These are phyloP conservation scores for Corvus hawaiiensis DNA, from an alignment of 2,113 vertebrate genomes.

Conservation along the genomic window DNA sequence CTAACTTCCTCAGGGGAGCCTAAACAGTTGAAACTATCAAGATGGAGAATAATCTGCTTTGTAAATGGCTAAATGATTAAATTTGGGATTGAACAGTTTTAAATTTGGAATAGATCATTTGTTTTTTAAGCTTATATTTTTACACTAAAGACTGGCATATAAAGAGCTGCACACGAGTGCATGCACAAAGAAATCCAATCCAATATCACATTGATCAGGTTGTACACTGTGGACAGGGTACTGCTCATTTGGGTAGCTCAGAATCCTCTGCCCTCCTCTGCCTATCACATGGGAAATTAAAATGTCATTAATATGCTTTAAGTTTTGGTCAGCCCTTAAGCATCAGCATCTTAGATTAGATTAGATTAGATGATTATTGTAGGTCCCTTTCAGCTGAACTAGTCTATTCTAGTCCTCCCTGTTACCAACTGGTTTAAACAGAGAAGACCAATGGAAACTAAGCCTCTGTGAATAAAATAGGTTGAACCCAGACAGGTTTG, in stretches of 20 bases:
- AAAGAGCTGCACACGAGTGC: neutral
- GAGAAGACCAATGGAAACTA: neutral
- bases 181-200: neutral
- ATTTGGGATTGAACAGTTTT: neutral
- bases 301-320: neutral
- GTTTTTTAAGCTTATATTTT: neutral
- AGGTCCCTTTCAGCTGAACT: neutral
- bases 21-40: neutral
- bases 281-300: neutral
- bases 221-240: neutral
- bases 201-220: neutral
- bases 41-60: neutral
- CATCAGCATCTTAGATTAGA: no score
- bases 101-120: neutral
- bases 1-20: neutral
- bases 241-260: neutral
- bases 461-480: neutral
- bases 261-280: neutral
- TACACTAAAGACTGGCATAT: no score
- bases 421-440: neutral
- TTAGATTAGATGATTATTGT: neutral
- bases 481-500: rapidly evolving
- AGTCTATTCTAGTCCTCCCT: neutral
- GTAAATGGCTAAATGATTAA: neutral
- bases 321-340: neutral